Percentiles rank a stretch among this genome's conserved stretches.
Evolutionary conservation across 2,113 vertebrate species (phyloP).

Genomic region (Chionomys nivalis): DNA sequence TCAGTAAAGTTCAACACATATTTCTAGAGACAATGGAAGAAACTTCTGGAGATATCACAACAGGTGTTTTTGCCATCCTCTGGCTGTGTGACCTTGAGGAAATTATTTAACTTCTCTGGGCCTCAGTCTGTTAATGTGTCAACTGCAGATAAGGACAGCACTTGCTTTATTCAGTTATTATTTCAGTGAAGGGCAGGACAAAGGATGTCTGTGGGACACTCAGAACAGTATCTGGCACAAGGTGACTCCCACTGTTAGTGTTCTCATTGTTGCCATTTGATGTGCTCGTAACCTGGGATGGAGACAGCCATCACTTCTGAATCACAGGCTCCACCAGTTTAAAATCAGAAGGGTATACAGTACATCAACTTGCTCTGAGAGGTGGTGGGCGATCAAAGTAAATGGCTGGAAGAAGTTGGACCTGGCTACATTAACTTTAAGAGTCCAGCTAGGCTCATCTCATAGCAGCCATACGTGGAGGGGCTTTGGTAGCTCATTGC

Average conservation of each 20-base stretch:
- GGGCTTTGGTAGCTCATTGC: neutral
- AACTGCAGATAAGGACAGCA: neutral
- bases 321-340: neutral
- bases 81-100: slow-evolving; percentile 30
- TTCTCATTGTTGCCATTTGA: neutral
- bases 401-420: neutral
- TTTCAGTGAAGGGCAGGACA: neutral
- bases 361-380: neutral
- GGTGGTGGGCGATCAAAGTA: neutral
- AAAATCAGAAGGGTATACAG: neutral
- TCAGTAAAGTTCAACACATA: neutral
- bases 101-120: slow-evolving; percentile 23
- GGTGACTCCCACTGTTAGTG: neutral
- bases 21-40: neutral
- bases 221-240: neutral
- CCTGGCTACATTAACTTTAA: neutral
- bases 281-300: neutral
- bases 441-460: neutral
- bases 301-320: neutral
- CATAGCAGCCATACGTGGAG: neutral
- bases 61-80: neutral
- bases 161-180: neutral
- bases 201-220: neutral
- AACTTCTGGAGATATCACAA: neutral
- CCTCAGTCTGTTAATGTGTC: neutral